Conservation (phyloP, 1,140 invertebrate genomes). For the Portunus trituberculatus region DNA sequence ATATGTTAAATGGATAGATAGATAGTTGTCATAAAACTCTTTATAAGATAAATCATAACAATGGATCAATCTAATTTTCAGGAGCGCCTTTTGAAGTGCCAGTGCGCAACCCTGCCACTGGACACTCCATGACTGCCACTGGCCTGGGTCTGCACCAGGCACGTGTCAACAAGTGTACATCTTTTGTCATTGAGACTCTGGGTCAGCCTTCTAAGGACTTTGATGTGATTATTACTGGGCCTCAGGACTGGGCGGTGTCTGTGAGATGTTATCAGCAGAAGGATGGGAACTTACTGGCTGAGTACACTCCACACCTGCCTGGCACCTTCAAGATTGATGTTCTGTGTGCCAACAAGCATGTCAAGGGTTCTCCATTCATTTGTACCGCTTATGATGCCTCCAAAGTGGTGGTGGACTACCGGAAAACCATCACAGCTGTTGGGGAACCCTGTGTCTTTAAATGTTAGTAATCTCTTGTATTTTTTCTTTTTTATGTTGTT, state of each 20-base stretch:
- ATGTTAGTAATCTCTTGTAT: slow-evolving; percentile 82
- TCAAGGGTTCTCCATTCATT: slow-evolving; percentile 96
- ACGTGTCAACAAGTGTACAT: slow-evolving; percentile 88
- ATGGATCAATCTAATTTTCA: slow-evolving; percentile 79
- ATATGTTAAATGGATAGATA: neutral
- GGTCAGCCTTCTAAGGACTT: slow-evolving; percentile 92
- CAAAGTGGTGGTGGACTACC: slow-evolving; percentile 83
- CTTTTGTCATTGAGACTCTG: slow-evolving; percentile 93
- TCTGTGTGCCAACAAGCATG: slow-evolving; percentile 92
- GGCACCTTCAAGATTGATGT: slow-evolving; percentile 92
- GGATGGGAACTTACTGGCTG: slow-evolving; percentile 94
- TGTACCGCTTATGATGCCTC: slow-evolving; percentile 96
- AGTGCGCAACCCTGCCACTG: slow-evolving; percentile 84
- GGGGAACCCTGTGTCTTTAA: slow-evolving; percentile 83
- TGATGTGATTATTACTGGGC: slow-evolving; percentile 93
- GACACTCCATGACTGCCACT: slow-evolving; percentile 88
- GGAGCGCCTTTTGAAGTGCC: slow-evolving; percentile 82
- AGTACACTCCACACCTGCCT: slow-evolving; percentile 90
- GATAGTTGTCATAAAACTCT: neutral
- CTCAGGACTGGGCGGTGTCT: slow-evolving; percentile 93
- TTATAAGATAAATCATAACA: slow-evolving; percentile 12
- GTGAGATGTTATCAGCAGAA: slow-evolving; percentile 97
- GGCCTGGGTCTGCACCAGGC: slow-evolving; percentile 92
- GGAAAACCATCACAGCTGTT: slow-evolving; percentile 79
- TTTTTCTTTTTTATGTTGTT: neutral